Base-by-base conservation (phyloP, 2,113 vertebrate species). In the Circaetus cinerascens region DNA sequence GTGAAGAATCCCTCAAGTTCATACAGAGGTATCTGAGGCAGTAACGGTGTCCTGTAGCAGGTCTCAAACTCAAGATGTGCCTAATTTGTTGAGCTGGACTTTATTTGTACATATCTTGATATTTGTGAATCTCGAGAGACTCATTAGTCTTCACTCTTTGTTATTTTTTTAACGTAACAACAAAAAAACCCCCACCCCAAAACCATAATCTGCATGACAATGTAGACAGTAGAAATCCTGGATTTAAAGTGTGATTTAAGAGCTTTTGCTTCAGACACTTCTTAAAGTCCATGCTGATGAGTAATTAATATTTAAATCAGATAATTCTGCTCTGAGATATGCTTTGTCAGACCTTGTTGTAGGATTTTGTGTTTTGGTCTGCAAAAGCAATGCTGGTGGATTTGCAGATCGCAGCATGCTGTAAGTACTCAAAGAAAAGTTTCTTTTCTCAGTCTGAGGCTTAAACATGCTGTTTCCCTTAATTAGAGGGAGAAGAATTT, bases 301-400 rank as follows among this genome's bases (percentile, higher is more conserved):
- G 83, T 89, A 95, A 96, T 95, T 97, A 97, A 94, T 92, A 88
- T 69, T 95, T 85, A 89, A 91, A 77, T 97, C 2, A 5, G 73
- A 59, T 97, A 96, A 91, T 89, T 84, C 78, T 88, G 17, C 38
- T 83, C 41, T 41, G 43, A 95, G 75, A 75, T 67, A 62, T 38
- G 72, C 59, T 90, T 91, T 91, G 81, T 96, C 92, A 88, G 86
- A 66, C 67, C 38, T 93, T 75, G 48, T 89, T 94, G 77, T 27
- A 90, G 78, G 77, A 43, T 83, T 92, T 95, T 83, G 63, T 2
- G 1, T 92, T 93, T 84, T 59, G 40, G 83, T 59, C 48, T 48
- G 51, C 22, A 21, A 29, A 73, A 34, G 45, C 46, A 11, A 2
- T 48, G 71, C 32, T 67, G 25, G 26, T 77, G 64, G 74, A 86